Evolutionary conservation across 2,888 invertebrate species (phyloP).

Genomic region (Drosophila niveifrons): DNA sequence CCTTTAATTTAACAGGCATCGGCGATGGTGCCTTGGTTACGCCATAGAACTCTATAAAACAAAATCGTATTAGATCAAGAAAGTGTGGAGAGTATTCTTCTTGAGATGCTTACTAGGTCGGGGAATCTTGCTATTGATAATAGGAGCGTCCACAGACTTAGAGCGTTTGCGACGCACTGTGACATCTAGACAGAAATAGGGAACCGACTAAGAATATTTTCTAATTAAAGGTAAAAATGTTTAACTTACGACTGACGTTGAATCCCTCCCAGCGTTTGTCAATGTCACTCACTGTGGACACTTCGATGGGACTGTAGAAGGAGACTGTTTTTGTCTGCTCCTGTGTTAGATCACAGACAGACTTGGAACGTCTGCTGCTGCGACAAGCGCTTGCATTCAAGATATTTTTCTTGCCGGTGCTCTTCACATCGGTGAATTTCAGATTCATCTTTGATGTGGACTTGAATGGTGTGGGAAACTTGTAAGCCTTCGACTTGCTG

Average conservation of each 20-base stretch:
- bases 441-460: slow-evolving; percentile 24
- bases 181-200: slow-evolving; percentile 61
- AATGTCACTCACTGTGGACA: slow-evolving; percentile 58
- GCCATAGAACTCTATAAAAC: slow-evolving; percentile 28
- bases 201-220: neutral
- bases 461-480: slow-evolving; percentile 42
- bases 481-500: neutral
- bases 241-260: slow-evolving; percentile 55
- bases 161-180: slow-evolving; percentile 82
- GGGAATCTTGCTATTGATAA: slow-evolving; percentile 56
- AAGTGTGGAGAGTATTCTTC: neutral
- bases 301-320: slow-evolving; percentile 76
- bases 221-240: neutral
- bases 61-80: neutral
- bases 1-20: slow-evolving; percentile 47
- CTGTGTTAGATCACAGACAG: slow-evolving; percentile 49
- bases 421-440: slow-evolving; percentile 17
- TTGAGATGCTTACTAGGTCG: slow-evolving; percentile 60
- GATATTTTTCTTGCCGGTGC: slow-evolving; percentile 8
- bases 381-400: slow-evolving; percentile 36
- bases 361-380: slow-evolving; percentile 78
- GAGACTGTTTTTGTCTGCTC: slow-evolving; percentile 59
- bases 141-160: slow-evolving; percentile 71
- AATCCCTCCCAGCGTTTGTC: slow-evolving; percentile 56
- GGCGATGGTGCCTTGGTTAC: slow-evolving; percentile 40